phyloP scores from a whole-genome alignment of 2,113 vertebrate species.

The Pseudolaguvia tuberculata region DNA sequence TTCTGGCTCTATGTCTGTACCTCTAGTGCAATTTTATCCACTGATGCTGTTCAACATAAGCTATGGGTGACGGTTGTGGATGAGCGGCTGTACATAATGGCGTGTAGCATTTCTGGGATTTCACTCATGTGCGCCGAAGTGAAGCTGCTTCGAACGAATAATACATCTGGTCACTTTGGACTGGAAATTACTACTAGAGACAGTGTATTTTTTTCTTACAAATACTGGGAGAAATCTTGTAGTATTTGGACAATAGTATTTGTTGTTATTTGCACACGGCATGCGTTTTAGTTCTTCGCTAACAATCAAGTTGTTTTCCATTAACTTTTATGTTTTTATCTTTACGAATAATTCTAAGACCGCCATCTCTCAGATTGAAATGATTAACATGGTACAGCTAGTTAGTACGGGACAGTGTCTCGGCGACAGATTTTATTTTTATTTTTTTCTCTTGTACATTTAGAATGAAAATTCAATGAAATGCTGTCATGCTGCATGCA shows the following conservation, averaged over 20 bases:
- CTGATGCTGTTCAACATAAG: conserved; percentile 10
- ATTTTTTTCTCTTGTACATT: conserved; percentile 6
- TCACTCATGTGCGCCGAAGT: not conserved
- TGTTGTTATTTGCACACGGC: conserved; percentile 28
- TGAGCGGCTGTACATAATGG: not conserved
- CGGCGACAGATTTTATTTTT: not conserved
- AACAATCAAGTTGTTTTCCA: conserved; percentile 9
- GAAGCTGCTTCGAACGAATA: not conserved
- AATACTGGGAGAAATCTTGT: conserved; percentile 23
- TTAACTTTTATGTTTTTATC: conserved; percentile 5
- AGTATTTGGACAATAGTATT: conserved; percentile 31
- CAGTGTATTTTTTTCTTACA: conserved; percentile 12
- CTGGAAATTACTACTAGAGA: conserved; percentile 12
- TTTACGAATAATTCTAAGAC: not conserved
- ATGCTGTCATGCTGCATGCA: conserved; percentile 35
- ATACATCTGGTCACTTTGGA: not conserved
- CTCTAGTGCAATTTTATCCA: conserved; percentile 26
- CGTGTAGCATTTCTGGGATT: conserved; percentile 2
- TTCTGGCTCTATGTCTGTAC: not conserved
- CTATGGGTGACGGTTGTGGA: conserved; percentile 4
- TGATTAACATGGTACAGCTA: conserved; percentile 6
- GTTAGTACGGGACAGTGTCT: conserved; percentile 2
- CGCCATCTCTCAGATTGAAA: not conserved
- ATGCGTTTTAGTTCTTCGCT: conserved; percentile 2
- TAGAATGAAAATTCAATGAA: conserved; percentile 21